Percentiles rank a stretch among this genome's conserved stretches.
Evolutionary conservation across 1,140 invertebrate genomes (phyloP).

Genomic region (Drosophila ambigua): DNA sequence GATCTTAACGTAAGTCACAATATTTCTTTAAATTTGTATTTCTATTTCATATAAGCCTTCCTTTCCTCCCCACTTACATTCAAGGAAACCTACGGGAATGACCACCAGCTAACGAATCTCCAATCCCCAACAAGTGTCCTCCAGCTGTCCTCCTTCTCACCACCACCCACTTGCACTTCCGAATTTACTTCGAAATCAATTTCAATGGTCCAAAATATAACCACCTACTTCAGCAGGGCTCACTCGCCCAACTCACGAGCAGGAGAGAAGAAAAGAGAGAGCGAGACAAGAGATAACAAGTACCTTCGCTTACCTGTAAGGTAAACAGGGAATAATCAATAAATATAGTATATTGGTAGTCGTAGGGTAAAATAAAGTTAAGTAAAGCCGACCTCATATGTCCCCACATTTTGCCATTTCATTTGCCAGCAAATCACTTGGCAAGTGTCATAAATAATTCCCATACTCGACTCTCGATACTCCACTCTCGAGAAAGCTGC

Average conservation of each 20-base stretch:
- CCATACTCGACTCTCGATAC: conserved; percentile 16
- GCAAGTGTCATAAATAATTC: conserved; percentile 68
- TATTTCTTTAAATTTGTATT: no score
- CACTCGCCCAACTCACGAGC: background rate
- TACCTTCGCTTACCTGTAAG: conserved; percentile 71
- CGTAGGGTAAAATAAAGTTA: conserved; percentile 20
- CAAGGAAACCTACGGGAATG: no score
- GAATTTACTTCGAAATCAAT: conserved; percentile 4
- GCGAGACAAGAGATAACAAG: conserved; percentile 24
- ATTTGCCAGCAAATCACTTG: conserved; percentile 59
- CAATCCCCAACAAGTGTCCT: conserved; percentile 6
- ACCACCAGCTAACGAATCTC: background rate
- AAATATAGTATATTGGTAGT: conserved; percentile 34
- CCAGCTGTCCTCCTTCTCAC: conserved; percentile 17
- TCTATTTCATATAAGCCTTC: no score
- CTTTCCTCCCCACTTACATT: no score
- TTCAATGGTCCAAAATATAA: conserved; percentile 45
- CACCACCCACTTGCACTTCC: conserved; percentile 4
- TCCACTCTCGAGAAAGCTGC: no score
- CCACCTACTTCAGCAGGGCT: conserved; percentile 16
- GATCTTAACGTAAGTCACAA: no score
- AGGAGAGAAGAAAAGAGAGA: background rate
- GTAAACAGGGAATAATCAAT: conserved; percentile 63
- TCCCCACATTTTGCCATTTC: conserved; percentile 37
- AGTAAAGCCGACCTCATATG: conserved; percentile 23